phyloP scores from a whole-genome alignment of 30 jellyfish, hydroid and myxozoan genomes.

The Pelagia noctiluca region DNA sequence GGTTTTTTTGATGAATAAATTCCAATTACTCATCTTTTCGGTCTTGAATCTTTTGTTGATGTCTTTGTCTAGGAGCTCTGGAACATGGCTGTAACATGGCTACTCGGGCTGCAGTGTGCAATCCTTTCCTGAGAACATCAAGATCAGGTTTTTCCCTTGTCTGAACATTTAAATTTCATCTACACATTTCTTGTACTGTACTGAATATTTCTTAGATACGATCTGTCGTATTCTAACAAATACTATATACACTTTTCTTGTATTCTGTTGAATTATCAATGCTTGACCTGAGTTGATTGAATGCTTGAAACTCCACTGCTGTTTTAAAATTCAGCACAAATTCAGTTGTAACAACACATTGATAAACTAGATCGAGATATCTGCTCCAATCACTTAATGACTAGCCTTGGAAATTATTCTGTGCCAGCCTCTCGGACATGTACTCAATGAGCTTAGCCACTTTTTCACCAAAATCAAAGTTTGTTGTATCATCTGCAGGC shows the following conservation, averaged over 20 bases:
- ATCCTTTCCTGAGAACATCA: no score
- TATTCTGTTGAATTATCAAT: not conserved
- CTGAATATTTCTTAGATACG: no score
- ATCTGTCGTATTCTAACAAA: no score
- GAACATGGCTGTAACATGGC: not conserved
- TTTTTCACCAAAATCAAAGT: not conserved
- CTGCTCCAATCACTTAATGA: not conserved
- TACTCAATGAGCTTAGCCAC: not conserved
- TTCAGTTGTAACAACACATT: no score
- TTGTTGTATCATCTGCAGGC: no score
- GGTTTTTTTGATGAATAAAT: no score
- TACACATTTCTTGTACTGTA: not conserved
- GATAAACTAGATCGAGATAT: constrained; percentile 1
- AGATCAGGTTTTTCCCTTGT: no score
- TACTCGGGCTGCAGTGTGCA: not conserved
- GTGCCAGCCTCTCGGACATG: constrained; percentile 1
- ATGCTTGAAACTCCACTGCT: no score
- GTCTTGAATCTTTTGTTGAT: not conserved
- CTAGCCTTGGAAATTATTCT: not conserved
- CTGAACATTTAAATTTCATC: not conserved
- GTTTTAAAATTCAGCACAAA: no score
- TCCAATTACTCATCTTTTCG: no score
- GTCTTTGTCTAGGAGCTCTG: no score
- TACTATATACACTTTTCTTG: no score
- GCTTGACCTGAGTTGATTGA: not conserved